Conservation (phyloP, 2,797 vertebrate genomes). For the Peromyscus aztecus region DNA sequence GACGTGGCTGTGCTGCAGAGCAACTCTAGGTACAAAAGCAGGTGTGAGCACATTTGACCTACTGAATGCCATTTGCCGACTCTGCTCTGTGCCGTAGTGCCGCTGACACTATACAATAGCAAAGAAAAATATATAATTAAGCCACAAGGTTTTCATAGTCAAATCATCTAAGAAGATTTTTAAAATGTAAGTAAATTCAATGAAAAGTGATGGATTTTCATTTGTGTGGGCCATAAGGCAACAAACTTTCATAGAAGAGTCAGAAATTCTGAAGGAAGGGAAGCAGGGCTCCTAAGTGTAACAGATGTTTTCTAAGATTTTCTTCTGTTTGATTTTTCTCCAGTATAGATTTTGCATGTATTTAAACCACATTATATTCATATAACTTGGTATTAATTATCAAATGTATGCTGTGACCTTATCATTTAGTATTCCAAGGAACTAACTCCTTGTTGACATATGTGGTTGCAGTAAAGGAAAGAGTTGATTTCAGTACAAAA, state of each 20-base stretch:
- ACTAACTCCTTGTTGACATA: not conserved
- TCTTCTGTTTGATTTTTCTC: not conserved
- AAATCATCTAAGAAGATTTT: not conserved
- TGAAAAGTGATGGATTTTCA: not conserved
- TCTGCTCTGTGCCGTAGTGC: not conserved
- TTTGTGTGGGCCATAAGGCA: not conserved
- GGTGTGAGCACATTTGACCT: not conserved
- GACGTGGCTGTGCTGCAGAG: not conserved
- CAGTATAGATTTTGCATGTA: not conserved
- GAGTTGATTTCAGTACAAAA: not conserved
- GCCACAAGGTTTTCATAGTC: not conserved
- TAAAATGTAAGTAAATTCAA: not conserved
- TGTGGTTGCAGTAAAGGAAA: not conserved
- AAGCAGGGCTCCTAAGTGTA: not conserved
- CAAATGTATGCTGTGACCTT: not conserved
- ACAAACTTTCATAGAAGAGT: not conserved
- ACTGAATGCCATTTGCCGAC: not conserved
- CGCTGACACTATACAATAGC: not conserved
- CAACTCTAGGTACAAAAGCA: constrained; percentile 41
- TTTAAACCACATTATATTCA: not conserved
- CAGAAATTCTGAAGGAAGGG: constrained; percentile 8
- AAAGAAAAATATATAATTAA: not conserved
- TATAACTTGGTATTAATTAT: not conserved
- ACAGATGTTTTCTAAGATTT: not conserved
- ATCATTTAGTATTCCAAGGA: not conserved